Evolutionary conservation across 2,888 invertebrate species (phyloP).

Genomic region (Dasypogon diadema): DNA sequence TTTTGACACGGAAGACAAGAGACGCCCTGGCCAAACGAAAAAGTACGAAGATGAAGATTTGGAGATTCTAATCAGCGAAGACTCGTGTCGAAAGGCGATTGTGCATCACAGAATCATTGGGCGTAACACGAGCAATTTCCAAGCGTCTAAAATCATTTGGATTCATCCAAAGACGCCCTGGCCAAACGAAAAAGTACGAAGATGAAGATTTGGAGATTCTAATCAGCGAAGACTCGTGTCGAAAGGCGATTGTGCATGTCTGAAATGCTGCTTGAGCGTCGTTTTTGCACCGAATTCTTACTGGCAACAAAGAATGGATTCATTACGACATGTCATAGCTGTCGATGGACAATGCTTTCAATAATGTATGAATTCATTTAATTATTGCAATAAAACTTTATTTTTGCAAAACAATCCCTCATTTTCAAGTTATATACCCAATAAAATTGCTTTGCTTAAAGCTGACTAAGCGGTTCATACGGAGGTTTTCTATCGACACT

Average conservation of each 20-base stretch:
- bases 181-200: too few species aligned
- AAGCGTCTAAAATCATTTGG: background rate
- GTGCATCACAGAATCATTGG: conserved; percentile 50
- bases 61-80: conserved; percentile 40
- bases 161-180: conserved; percentile 53
- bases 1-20: conserved; percentile 23
- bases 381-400: background rate
- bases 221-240: conserved; percentile 52
- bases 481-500: too few species aligned
- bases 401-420: background rate
- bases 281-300: background rate
- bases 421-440: background rate
- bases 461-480: too few species aligned
- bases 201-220: conserved; percentile 51
- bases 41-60: conserved; percentile 21
- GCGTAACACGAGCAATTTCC: conserved; percentile 49
- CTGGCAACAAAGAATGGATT: background rate
- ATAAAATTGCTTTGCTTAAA: too few species aligned
- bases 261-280: conserved; percentile 18
- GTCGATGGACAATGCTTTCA: background rate
- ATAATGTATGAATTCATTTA: background rate
- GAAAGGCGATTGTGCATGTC: conserved; percentile 52
- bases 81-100: conserved; percentile 55
- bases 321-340: background rate
- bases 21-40: conserved; percentile 4